Evolutionary conservation across 1,140 invertebrate species (phyloP).

Genomic region (Pteromalus puparum): DNA sequence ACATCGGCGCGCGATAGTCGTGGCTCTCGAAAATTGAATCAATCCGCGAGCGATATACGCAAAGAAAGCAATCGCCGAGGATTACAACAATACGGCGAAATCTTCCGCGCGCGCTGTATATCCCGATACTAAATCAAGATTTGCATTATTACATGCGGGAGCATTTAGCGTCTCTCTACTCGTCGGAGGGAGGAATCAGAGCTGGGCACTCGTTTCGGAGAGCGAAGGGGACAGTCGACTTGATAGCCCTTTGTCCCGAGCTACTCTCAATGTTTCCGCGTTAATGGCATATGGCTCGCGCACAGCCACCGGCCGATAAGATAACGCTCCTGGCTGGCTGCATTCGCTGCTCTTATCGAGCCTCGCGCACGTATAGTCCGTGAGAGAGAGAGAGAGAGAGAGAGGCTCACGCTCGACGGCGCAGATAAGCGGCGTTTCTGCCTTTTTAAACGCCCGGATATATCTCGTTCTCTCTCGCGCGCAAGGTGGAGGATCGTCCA

Average conservation of each 20-base stretch:
- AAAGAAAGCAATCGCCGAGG: background rate
- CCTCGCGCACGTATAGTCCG: background rate
- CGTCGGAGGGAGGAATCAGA: background rate
- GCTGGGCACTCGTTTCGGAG: background rate
- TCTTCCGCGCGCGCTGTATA: background rate
- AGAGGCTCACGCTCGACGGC: constrained; percentile 7
- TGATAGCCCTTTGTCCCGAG: constrained; percentile 42
- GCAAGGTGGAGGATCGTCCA: too few species aligned
- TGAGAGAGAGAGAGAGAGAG: background rate
- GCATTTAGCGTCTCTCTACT: constrained; percentile 2
- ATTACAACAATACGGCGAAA: background rate
- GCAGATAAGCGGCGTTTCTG: constrained; percentile 37
- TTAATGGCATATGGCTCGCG: constrained; percentile 62
- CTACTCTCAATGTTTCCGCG: constrained; percentile 57
- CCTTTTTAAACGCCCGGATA: constrained; percentile 37
- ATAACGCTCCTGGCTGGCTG: constrained; percentile 56
- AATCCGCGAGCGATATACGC: background rate
- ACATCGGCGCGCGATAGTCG: background rate
- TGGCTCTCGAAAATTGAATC: background rate
- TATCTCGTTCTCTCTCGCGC: background rate
- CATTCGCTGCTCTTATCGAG: constrained; percentile 62
- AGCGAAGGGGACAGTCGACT: background rate
- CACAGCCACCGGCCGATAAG: constrained; percentile 63
- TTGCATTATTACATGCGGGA: constrained; percentile 14
- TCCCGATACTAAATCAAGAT: constrained; percentile 23